Percentiles rank a stretch among this genome's conserved stretches.
phyloP scores from a whole-genome alignment of 2,888 invertebrate genomes.

The Gymnocheta viridis region DNA sequence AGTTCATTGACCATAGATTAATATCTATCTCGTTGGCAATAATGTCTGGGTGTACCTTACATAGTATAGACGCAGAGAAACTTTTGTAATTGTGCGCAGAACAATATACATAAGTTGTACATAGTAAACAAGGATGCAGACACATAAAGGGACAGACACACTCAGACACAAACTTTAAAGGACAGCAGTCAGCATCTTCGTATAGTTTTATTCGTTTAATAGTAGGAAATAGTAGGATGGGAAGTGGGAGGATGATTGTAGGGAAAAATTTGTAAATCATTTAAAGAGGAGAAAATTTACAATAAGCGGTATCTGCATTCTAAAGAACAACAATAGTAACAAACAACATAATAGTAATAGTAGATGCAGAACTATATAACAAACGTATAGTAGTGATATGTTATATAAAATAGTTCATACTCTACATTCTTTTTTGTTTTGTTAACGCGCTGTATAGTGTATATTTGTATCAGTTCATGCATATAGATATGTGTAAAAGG shows the following conservation, averaged over 20 bases:
- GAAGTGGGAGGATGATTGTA: slow-evolving; percentile 11
- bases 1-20: slow-evolving; percentile 70
- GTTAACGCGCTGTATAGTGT: slow-evolving; percentile 1
- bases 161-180: slow-evolving; percentile 69
- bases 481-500: slow-evolving; percentile 5
- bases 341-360: slow-evolving; percentile 67
- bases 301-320: slow-evolving; percentile 61
- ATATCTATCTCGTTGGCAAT: slow-evolving; percentile 69
- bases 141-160: slow-evolving; percentile 68
- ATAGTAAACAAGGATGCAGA: slow-evolving; percentile 71
- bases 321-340: slow-evolving; percentile 64
- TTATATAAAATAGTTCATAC: slow-evolving; percentile 60
- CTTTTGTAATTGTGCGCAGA: slow-evolving; percentile 69
- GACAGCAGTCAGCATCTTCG: slow-evolving; percentile 69
- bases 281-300: slow-evolving; percentile 56
- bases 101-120: slow-evolving; percentile 70
- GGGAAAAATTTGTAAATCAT: slow-evolving; percentile 48
- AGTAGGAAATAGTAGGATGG: not conserved
- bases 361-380: slow-evolving; percentile 48
- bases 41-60: slow-evolving; percentile 68
- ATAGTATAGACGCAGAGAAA: slow-evolving; percentile 67
- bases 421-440: slow-evolving; percentile 46
- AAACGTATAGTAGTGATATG: slow-evolving; percentile 42
- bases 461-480: not conserved
- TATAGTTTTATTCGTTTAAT: slow-evolving; percentile 64